Percentiles rank a stretch among this genome's conserved stretches.
These are phyloP conservation scores for Embiotoca jacksoni DNA, from an alignment of 2,113 vertebrate species.

Conservation along the genomic window DNA sequence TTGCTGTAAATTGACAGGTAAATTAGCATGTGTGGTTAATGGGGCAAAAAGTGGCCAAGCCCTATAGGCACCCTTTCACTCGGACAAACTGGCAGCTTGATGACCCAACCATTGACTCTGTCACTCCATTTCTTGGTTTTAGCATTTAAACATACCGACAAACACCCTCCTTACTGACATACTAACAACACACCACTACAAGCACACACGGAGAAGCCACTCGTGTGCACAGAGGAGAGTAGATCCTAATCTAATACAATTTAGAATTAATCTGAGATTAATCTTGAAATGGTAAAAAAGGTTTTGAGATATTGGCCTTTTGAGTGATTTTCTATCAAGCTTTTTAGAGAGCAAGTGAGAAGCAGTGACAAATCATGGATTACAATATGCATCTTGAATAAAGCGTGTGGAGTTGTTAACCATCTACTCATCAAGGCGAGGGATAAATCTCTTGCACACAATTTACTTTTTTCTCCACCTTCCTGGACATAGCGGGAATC, in stretches of 20 bases:
- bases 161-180: conserved; percentile 16
- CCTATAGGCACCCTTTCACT: conserved; percentile 50
- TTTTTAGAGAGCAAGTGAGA: conserved; percentile 29
- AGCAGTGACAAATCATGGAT: conserved; percentile 46
- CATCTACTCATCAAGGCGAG: conserved; percentile 59
- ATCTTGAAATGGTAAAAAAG: conserved; percentile 47
- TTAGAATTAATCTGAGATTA: conserved; percentile 27
- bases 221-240: background rate
- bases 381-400: conserved; percentile 40
- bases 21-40: conserved; percentile 75
- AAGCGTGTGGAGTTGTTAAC: conserved; percentile 58
- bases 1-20: conserved; percentile 66
- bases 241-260: conserved; percentile 42
- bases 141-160: conserved; percentile 54
- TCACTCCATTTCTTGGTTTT: conserved; percentile 51
- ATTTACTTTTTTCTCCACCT: conserved; percentile 54
- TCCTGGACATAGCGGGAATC: conserved; percentile 61
- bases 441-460: conserved; percentile 53
- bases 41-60: conserved; percentile 48
- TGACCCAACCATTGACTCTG: conserved; percentile 62
- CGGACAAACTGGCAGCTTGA: conserved; percentile 62
- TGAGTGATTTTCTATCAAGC: conserved; percentile 43
- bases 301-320: conserved; percentile 29
- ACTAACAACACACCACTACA: conserved; percentile 22
- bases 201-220: conserved; percentile 12